A percentile compares a stretch with the other conserved stretches of the same genome.
phyloP scores from a whole-genome alignment of 2,113 vertebrate genomes.

The Diadophis punctatus region DNA sequence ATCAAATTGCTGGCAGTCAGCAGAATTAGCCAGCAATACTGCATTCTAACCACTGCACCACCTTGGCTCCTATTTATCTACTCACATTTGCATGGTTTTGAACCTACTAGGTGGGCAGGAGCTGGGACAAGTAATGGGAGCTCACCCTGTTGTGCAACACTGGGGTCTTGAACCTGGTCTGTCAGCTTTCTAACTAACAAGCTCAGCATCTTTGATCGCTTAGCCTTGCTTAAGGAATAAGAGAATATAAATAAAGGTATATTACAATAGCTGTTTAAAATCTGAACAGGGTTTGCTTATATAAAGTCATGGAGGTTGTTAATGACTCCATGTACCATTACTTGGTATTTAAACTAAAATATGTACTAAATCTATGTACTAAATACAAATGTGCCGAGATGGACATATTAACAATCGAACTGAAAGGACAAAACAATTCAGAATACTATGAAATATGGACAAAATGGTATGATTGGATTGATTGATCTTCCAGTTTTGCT shows the following conservation, averaged over 20 bases:
- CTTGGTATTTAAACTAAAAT: neutral
- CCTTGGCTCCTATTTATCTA: neutral
- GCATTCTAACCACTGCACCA: no score
- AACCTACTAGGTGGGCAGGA: neutral
- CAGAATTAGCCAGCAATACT: no score
- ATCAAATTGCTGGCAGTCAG: no score
- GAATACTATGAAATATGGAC: no score
- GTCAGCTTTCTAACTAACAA: neutral
- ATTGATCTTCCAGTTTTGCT: neutral
- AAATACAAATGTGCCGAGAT: no score
- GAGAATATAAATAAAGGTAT: constrained; percentile 34
- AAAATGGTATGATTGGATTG: no score
- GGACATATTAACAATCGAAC: no score
- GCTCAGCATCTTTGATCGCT: neutral
- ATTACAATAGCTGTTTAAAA: neutral
- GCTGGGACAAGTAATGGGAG: neutral
- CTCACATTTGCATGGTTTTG: neutral
- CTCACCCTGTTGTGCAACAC: neutral
- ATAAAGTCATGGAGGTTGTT: neutral
- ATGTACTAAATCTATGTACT: neutral
- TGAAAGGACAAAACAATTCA: no score
- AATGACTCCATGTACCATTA: neutral
- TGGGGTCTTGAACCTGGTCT: neutral
- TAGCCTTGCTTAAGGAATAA: neutral
- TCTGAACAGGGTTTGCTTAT: neutral